Evolutionary conservation across 2,888 invertebrate genomes (phyloP), one percentile per base, ranked within the genome.

Genomic region (Apamea epomidion): DNA sequence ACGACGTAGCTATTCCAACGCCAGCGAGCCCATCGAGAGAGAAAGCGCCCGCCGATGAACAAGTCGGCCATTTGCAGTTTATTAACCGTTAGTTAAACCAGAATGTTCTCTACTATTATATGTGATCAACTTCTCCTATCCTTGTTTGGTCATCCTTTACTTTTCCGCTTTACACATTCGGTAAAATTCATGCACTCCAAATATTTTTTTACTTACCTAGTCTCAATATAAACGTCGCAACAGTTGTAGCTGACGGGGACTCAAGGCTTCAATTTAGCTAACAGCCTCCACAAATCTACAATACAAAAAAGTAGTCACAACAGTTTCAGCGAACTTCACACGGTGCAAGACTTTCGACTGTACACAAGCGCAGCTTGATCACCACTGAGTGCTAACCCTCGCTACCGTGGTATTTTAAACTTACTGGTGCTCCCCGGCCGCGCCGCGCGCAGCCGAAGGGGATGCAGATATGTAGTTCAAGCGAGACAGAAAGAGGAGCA

Each of bases 341-440:
- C 89, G 87, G 81, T 87, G 87, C 87, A 89, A 89, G 84, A 88
- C 87, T 88, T 84, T 89, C 90, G 85, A 93, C 92, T 93, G 93
- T 92, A 91, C 93, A 88, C 93, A 86, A 93, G 91, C 92, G 92
- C 94, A 94, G 93, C 94, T 94, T 91, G 93, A 94, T 94, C 94
- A 94, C 94, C 91, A 97, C 97, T 97, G 96, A 95, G 93, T 94
- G 94, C 93, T 93, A 92, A 89, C 92, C 91, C 91, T 90, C 91
- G 90, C 92, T 92, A 89, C 90, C 91, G 90, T 93, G 94, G 94
- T 97, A 96, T 96, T 96, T 96, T 95, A 96, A 96, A 95, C 95
- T 94, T 94, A 90, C 92, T 92, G 92, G 94, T 93, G 93, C 93
- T 95, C 95, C 95, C 95, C 95, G 92, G 93, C 87, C 85, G 86